Conservation (phyloP, 1,140 invertebrate genomes). For the Choristoneura fumiferana region DNA sequence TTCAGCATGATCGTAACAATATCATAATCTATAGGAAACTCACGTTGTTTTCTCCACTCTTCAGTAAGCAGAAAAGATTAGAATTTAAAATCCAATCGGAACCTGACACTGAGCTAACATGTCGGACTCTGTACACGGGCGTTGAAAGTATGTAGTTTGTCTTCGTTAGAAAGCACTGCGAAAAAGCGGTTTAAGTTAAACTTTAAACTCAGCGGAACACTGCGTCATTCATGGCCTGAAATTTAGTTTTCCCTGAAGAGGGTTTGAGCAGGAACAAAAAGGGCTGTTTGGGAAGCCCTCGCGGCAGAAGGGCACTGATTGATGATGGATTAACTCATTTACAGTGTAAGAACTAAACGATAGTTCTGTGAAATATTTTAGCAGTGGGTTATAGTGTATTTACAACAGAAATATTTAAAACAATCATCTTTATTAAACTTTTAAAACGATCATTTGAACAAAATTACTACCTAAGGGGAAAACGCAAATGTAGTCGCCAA, state of each 20-base stretch:
- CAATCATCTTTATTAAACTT: no score
- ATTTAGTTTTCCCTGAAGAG: slow-evolving; percentile 9
- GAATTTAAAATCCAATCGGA: neutral
- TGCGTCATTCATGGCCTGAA: slow-evolving; percentile 6
- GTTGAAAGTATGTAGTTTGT: neutral
- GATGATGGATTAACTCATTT: neutral
- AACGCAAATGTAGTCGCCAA: no score
- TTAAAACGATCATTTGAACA: no score
- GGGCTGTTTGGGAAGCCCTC: neutral
- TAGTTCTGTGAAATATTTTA: no score
- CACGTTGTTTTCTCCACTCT: no score
- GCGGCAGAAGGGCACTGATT: neutral
- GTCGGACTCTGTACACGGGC: neutral
- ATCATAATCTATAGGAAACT: no score
- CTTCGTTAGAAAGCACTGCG: slow-evolving; percentile 11
- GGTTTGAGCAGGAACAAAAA: slow-evolving; percentile 8
- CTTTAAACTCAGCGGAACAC: neutral
- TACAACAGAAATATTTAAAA: no score
- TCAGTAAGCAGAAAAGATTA: no score
- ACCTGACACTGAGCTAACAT: neutral
- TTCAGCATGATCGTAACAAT: no score
- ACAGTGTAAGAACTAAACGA: neutral
- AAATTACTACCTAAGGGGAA: no score
- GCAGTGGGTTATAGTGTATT: no score
- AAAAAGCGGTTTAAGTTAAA: slow-evolving; percentile 10